phyloP scores from a whole-genome alignment of 2,113 vertebrate genomes.

The Tetraodon nigroviridis region DNA sequence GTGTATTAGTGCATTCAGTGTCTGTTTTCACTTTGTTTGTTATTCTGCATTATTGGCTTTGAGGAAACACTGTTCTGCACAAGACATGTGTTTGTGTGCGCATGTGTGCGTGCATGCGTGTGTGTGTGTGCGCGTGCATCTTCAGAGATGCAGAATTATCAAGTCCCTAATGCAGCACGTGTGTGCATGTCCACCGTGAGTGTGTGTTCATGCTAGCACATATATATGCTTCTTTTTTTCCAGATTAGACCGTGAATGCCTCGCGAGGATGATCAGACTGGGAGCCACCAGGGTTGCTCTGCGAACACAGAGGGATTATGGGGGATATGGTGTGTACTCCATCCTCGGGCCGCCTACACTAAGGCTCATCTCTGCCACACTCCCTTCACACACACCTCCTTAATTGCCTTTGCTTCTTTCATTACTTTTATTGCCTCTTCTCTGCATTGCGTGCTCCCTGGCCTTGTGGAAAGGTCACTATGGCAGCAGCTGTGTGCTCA shows the following conservation, averaged over 20 bases:
- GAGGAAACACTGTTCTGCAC: constrained; percentile 49
- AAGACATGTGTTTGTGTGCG: constrained; percentile 21
- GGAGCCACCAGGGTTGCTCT: constrained; percentile 64
- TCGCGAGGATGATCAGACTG: constrained; percentile 68
- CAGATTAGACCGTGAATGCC: constrained; percentile 67
- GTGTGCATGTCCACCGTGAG: constrained; percentile 5
- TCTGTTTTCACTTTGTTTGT: constrained; percentile 72
- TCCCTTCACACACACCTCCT: constrained; percentile 70
- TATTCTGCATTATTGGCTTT: constrained; percentile 65
- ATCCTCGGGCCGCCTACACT: constrained; percentile 65
- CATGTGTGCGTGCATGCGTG: constrained; percentile 31
- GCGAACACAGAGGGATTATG: constrained; percentile 75
- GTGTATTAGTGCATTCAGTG: constrained; percentile 62
- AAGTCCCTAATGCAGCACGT: no score
- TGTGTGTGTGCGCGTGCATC: not conserved
- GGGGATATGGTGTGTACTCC: constrained; percentile 68
- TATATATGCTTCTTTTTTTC: constrained; percentile 55
- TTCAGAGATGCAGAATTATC: no score
- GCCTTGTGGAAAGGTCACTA: constrained; percentile 77
- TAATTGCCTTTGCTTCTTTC: constrained; percentile 81
- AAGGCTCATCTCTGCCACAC: constrained; percentile 68
- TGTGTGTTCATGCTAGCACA: constrained; percentile 5
- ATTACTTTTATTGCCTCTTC: constrained; percentile 78
- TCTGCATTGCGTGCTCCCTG: constrained; percentile 70
- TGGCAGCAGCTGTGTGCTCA: constrained; percentile 38